These are phyloP conservation scores for Cyprinodon tularosa DNA, from an alignment of 2,113 vertebrate species.

Conservation along the genomic window DNA sequence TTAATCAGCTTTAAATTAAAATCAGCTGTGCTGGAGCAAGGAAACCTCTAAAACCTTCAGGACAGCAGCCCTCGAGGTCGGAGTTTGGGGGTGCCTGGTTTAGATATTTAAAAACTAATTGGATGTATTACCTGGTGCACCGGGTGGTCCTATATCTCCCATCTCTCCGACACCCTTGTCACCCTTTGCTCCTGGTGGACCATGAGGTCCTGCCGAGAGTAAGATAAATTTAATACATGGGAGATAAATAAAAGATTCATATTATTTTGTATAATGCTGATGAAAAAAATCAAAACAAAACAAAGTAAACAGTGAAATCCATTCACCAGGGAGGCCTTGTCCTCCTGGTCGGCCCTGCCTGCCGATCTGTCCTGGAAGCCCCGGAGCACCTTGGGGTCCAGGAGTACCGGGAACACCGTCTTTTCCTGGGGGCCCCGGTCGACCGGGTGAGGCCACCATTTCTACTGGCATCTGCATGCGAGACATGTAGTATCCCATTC, in stretches of 20 bases:
- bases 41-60: too few relatives aligned
- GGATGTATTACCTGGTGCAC: constrained; percentile 85
- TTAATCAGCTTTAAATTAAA: too few relatives aligned
- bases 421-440: constrained; percentile 92
- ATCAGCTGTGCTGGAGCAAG: too few relatives aligned
- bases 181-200: constrained; percentile 87
- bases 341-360: constrained; percentile 88
- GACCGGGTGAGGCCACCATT: constrained; percentile 85
- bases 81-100: not conserved
- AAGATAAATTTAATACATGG: not conserved
- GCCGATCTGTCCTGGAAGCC: constrained; percentile 90
- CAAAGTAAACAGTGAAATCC: too few relatives aligned
- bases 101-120: not conserved
- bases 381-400: constrained; percentile 84
- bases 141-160: constrained; percentile 90
- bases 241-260: not conserved
- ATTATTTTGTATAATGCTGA: not conserved
- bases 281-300: too few relatives aligned
- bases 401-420: constrained; percentile 84
- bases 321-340: constrained; percentile 84
- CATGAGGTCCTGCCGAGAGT: constrained; percentile 82
- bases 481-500: constrained; percentile 94
- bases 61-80: too few relatives aligned
- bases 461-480: constrained; percentile 90
- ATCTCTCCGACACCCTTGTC: constrained; percentile 88